These are phyloP conservation scores for Marmota monax DNA, from an alignment of 2,113 vertebrate species.

Conservation along the genomic window DNA sequence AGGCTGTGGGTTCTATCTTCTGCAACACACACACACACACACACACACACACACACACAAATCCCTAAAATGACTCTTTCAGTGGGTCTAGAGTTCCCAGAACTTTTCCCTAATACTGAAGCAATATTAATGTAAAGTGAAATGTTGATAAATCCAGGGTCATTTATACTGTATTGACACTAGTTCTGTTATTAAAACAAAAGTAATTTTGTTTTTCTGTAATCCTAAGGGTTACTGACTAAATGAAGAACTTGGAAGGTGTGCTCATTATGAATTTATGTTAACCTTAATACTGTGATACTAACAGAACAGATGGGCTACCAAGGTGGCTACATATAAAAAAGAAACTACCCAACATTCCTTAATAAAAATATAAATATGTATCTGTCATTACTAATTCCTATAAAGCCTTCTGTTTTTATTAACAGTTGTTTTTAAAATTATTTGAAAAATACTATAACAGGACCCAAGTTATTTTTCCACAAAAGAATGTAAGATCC, in stretches of 20 bases:
- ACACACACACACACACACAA: not conserved
- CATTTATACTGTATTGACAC: not conserved
- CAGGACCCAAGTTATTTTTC: not conserved
- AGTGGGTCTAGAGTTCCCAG: not conserved
- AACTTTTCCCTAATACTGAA: not conserved
- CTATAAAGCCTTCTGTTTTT: not conserved
- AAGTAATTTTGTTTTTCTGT: conserved; percentile 26
- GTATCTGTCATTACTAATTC: conserved; percentile 23
- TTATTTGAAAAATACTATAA: conserved; percentile 34
- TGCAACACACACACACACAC: too few species aligned
- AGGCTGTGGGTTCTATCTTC: too few species aligned
- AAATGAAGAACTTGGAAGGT: conserved; percentile 20
- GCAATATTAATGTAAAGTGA: not conserved
- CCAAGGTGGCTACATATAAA: not conserved
- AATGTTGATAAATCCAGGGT: not conserved
- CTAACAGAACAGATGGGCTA: not conserved
- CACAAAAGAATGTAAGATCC: not conserved
- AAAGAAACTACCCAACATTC: not conserved
- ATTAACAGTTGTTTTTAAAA: conserved; percentile 15
- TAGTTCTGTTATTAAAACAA: not conserved
- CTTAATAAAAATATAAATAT: conserved; percentile 18
- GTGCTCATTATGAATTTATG: not conserved
- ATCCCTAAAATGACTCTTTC: not conserved
- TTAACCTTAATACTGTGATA: not conserved
- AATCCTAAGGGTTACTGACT: conserved; percentile 35